These are phyloP conservation scores for Urocitellus parryii DNA, from an alignment of 2,113 vertebrate species.

Conservation along the genomic window DNA sequence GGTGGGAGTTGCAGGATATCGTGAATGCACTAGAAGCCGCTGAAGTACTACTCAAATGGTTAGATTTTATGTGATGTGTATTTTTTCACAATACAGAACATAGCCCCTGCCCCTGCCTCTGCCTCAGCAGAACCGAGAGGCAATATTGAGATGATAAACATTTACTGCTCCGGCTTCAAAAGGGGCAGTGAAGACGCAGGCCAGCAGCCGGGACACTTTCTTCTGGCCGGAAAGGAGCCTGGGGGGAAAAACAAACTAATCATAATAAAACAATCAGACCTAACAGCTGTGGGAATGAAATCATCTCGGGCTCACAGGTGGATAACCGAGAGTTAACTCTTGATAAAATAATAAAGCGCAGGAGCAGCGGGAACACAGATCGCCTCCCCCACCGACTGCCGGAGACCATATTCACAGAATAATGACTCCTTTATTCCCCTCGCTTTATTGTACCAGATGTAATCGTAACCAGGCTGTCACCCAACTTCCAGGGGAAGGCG, in stretches of 20 bases:
- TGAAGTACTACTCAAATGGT: background rate
- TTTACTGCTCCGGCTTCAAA: background rate
- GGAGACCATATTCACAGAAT: background rate
- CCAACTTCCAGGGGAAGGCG: constrained; percentile 72
- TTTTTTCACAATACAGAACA: background rate
- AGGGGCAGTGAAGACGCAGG: background rate
- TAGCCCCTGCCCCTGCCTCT: too few species aligned
- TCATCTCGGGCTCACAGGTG: background rate
- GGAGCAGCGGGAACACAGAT: background rate
- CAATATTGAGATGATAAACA: fast-evolving
- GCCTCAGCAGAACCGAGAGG: background rate
- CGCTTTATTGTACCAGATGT: constrained; percentile 34
- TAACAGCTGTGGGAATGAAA: constrained; percentile 18
- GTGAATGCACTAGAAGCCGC: background rate
- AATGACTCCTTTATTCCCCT: constrained; percentile 60
- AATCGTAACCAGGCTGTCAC: background rate
- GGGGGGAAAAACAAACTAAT: background rate
- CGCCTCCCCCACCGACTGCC: constrained; percentile 11
- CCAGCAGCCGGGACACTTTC: background rate
- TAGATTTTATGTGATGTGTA: background rate
- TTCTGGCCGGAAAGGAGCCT: background rate
- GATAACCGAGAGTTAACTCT: constrained; percentile 59
- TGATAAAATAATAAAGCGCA: background rate
- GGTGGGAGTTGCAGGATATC: background rate
- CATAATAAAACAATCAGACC: background rate